Conservation (phyloP, 2,888 invertebrate species). For the Chironomus tentans region DNA sequence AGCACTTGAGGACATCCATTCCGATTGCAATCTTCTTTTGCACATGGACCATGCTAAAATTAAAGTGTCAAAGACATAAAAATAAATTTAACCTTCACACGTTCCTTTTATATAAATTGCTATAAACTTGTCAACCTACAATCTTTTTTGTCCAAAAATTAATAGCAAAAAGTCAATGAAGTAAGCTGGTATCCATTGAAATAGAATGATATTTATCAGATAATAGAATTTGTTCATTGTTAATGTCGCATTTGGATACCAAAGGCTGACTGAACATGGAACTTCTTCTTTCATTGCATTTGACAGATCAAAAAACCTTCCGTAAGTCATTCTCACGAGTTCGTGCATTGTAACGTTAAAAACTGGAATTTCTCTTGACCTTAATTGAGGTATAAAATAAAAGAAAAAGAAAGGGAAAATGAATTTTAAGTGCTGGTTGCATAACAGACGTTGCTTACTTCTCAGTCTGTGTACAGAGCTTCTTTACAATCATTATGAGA, state of each 20-base stretch:
- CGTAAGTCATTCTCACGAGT: constrained; percentile 76
- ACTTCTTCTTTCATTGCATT: constrained; percentile 60
- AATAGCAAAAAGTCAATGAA: constrained; percentile 71
- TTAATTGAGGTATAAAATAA: constrained; percentile 34
- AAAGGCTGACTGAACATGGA: constrained; percentile 77
- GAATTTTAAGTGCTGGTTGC: constrained; percentile 20
- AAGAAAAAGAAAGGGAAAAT: background rate
- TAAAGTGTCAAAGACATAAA: background rate
- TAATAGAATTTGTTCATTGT: constrained; percentile 60
- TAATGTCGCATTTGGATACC: constrained; percentile 77
- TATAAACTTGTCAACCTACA: constrained; percentile 1
- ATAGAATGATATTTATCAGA: constrained; percentile 61
- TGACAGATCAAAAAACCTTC: constrained; percentile 67
- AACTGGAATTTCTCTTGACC: constrained; percentile 63
- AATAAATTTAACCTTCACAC: no score
- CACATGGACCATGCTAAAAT: constrained; percentile 66
- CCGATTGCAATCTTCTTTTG: constrained; percentile 68
- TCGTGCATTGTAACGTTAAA: constrained; percentile 85
- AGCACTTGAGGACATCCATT: constrained; percentile 75
- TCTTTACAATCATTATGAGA: constrained; percentile 58
- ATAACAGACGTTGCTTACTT: constrained; percentile 37
- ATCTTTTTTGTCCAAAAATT: constrained; percentile 61
- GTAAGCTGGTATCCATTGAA: constrained; percentile 72
- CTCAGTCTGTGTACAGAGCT: constrained; percentile 47
- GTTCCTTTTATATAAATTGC: no score